These are phyloP conservation scores for Neolamprologus longior DNA, from an alignment of 2,113 vertebrate species.

Conservation along the genomic window DNA sequence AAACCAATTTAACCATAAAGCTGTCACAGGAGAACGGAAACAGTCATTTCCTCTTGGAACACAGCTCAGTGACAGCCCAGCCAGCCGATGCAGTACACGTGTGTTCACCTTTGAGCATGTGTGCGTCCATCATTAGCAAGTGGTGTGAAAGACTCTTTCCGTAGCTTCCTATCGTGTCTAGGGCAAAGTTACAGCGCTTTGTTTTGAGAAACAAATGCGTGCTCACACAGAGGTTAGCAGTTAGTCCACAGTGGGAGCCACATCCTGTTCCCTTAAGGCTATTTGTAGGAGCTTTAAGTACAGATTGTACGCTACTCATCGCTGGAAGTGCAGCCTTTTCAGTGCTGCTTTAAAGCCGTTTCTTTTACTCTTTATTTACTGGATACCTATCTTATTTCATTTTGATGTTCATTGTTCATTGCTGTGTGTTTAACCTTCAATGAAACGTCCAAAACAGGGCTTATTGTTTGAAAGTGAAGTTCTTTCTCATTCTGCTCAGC, in stretches of 20 bases:
- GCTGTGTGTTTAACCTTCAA: background rate
- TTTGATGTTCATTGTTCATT: background rate
- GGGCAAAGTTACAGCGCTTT: background rate
- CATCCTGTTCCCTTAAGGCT: constrained; percentile 32
- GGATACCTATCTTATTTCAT: background rate
- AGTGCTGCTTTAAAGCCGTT: background rate
- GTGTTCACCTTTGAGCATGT: constrained; percentile 6
- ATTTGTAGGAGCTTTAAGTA: background rate
- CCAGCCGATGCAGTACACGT: background rate
- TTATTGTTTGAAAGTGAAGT: background rate
- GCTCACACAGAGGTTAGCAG: background rate
- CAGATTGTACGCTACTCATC: background rate
- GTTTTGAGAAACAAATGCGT: constrained; percentile 8
- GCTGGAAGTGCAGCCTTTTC: background rate
- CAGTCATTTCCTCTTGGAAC: constrained; percentile 42
- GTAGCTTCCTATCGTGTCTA: constrained; percentile 40
- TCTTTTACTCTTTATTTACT: background rate
- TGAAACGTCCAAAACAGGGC: background rate
- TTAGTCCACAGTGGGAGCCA: background rate
- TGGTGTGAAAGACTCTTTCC: constrained; percentile 7
- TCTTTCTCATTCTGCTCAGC: background rate
- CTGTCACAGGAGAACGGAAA: constrained; percentile 41
- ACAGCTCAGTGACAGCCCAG: background rate
- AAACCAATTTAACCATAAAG: constrained; percentile 49
- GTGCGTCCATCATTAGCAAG: background rate